Evolutionary conservation across 2,797 vertebrate species (phyloP), one percentile per base, ranked within the genome.

Genomic region (Sebastes flavidus): DNA sequence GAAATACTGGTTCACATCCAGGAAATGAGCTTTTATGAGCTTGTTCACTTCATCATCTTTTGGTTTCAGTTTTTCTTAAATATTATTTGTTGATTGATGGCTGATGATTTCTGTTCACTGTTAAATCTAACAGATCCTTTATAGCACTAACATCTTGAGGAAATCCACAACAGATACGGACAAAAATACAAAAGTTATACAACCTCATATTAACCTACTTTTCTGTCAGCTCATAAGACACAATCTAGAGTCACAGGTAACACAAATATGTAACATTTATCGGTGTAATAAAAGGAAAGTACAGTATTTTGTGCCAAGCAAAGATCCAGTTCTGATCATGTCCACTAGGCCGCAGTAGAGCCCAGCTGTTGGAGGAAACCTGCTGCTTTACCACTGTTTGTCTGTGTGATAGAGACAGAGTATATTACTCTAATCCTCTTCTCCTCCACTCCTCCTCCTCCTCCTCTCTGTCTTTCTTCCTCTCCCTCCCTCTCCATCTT

Each of bases 301-400:
- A 9, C 4, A 25, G 2, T 22, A 27, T 59, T 55, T 34, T 69
- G 61, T n/a, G 36, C 24, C 5, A 65, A 22, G 12, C 0, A 32
- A n/a, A n/a, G 32, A 13, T 67, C 73, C 65, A 84, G 58, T 88
- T 84, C 55, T 9, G 0, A 1, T 65, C 2, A 0, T 12, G 32
- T 22, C 91, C 95, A 94, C 91, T 65, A 69, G 89, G 82, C 6
- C 9, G 87, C 84, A 83, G 75, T 25, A 92, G 76, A 91, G 73
- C 8, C 80, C 81, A 87, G 66, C 20, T 72, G 34, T 69, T 82
- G 20, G 12, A 56, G 11, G 11, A 8, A 77, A 56, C 4, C 20
- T 30, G 16, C 10, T 55, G n/a, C 56, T 70, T 61, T 34, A 3
- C n/a, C 25, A 61, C 72, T 16, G 70, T 30, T 24, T 49, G 54